Evolutionary conservation across 2,797 vertebrate genomes (phyloP).

Genomic region (Melanotaenia maccullochi): DNA sequence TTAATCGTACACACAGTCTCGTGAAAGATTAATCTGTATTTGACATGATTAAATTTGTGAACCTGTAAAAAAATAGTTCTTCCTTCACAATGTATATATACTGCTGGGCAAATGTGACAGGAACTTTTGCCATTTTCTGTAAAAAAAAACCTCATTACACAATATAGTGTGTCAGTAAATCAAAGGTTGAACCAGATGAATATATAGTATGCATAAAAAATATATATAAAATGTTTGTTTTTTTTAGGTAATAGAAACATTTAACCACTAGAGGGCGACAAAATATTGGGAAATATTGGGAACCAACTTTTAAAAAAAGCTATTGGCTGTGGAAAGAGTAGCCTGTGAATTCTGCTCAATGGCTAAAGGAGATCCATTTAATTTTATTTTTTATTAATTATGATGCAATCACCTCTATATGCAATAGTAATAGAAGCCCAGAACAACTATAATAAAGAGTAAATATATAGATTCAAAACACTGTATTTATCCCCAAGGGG

Average conservation of each 20-base stretch:
- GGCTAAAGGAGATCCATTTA: neutral
- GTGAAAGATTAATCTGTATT: constrained; percentile 11
- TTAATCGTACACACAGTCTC: constrained; percentile 41
- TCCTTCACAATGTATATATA: constrained; percentile 3
- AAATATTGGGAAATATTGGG: constrained; percentile 18
- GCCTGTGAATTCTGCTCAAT: constrained; percentile 5
- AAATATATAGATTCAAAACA: too few relatives aligned
- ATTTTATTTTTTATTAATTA: neutral
- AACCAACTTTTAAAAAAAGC: neutral
- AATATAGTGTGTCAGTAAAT: too few relatives aligned
- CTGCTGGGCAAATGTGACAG: neutral
- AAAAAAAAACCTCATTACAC: too few relatives aligned
- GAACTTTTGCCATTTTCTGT: neutral
- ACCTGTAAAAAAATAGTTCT: neutral
- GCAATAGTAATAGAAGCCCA: neutral
- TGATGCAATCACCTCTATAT: neutral
- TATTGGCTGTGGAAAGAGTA: neutral
- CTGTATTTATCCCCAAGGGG: too few relatives aligned
- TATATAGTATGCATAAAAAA: neutral
- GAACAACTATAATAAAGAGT: neutral
- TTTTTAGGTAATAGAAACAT: constrained; percentile 33
- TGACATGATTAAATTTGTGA: neutral
- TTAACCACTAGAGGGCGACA: constrained; percentile 73
- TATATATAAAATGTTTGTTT: too few relatives aligned
- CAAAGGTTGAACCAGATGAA: too few relatives aligned